Evolutionary conservation across 2,113 vertebrate species (phyloP).

Genomic region (Numenius arquata): DNA sequence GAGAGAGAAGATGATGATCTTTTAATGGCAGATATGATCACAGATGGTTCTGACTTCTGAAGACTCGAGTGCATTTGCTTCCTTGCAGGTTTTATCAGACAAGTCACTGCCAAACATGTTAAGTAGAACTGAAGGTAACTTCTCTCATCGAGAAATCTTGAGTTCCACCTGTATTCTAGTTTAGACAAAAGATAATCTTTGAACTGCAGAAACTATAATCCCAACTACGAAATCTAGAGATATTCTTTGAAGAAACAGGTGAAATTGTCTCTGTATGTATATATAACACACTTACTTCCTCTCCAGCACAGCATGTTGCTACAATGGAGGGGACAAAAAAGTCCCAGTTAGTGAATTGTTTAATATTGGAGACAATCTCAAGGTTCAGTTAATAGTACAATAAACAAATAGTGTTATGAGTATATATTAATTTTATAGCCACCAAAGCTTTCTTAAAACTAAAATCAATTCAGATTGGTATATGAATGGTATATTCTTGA

Average conservation of each 20-base stretch:
- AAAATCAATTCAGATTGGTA: background rate
- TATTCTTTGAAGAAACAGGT: background rate
- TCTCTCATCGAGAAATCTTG: background rate
- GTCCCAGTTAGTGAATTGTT: background rate
- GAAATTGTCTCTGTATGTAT: background rate
- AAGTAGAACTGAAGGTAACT: background rate
- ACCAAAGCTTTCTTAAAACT: background rate
- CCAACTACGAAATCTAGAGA: background rate
- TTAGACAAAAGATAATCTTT: background rate
- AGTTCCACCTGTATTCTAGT: background rate
- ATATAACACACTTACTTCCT: background rate
- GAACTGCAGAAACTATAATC: background rate
- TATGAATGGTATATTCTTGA: background rate
- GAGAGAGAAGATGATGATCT: background rate
- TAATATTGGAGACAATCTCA: background rate
- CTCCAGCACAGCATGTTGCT: background rate
- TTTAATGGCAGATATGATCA: background rate
- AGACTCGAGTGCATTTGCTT: background rate
- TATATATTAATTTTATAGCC: background rate
- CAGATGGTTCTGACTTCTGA: background rate
- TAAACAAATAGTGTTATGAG: background rate
- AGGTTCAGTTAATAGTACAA: fast-evolving
- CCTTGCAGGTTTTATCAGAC: background rate
- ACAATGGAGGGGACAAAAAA: background rate
- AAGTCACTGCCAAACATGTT: background rate